phyloP scores from a whole-genome alignment of 2,888 invertebrate genomes.

The Boloria euphrosyne region DNA sequence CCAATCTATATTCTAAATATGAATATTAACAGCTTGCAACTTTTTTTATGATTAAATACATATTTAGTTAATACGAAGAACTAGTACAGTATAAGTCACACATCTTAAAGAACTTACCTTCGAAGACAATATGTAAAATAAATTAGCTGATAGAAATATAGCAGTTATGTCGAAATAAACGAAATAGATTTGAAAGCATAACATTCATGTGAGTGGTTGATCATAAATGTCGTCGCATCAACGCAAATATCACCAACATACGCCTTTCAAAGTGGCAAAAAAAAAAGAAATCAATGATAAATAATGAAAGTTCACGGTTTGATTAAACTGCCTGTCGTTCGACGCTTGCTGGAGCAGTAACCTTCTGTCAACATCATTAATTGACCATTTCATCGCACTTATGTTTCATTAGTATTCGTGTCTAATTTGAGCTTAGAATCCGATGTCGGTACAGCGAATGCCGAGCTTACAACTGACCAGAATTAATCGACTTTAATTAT shows the following conservation, averaged over 20 bases:
- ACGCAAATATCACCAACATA: conserved; percentile 7
- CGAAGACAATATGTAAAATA: too few relatives aligned
- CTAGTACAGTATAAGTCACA: too few relatives aligned
- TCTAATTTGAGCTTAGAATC: conserved; percentile 48
- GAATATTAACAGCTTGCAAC: too few relatives aligned
- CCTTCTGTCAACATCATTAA: conserved; percentile 69
- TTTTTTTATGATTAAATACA: too few relatives aligned
- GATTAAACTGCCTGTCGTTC: conserved; percentile 74
- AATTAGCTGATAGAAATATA: too few relatives aligned
- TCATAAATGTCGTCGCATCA: not conserved
- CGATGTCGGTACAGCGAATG: conserved; percentile 39
- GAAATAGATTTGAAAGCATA: not conserved
- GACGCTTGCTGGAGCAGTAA: conserved; percentile 53
- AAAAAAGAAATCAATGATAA: conserved; percentile 57
- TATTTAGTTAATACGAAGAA: too few relatives aligned
- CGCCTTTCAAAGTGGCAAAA: conserved; percentile 21
- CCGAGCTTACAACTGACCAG: conserved; percentile 43
- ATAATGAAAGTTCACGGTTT: conserved; percentile 70
- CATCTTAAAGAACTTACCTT: too few relatives aligned
- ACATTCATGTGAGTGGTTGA: not conserved
- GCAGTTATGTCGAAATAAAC: too few relatives aligned
- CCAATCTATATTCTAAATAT: too few relatives aligned
- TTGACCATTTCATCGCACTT: conserved; percentile 72
- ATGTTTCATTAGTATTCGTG: conserved; percentile 68
- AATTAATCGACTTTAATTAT: conserved; percentile 51